phyloP scores from a whole-genome alignment of 2,113 vertebrate species.

The Dasyurus viverrinus region DNA sequence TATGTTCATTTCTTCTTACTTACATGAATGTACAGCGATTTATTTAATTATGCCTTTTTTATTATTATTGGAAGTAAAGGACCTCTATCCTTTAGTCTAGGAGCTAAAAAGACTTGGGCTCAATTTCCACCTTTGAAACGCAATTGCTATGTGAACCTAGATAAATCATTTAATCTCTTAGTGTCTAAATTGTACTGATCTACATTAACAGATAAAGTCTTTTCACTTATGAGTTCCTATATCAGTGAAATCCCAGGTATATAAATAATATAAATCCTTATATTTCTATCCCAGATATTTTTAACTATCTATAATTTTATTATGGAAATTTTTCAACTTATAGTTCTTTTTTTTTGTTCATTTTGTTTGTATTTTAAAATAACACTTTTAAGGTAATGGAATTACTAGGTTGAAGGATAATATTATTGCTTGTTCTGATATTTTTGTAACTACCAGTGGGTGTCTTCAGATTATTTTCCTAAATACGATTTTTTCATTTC shows the following conservation, averaged over 20 bases:
- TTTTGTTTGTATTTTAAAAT: neutral
- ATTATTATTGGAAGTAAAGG: neutral
- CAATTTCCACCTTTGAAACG: neutral
- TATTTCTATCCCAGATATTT: neutral
- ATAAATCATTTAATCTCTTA: neutral
- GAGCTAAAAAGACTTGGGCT: neutral
- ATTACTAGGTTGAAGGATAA: neutral
- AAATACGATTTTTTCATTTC: constrained; percentile 13
- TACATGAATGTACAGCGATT: neutral
- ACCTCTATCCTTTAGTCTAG: neutral
- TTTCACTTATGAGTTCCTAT: neutral
- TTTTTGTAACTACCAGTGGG: neutral
- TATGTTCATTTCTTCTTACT: neutral
- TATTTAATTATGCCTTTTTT: neutral
- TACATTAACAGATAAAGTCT: neutral
- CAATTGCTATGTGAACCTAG: neutral
- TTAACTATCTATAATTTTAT: neutral
- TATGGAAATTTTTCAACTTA: neutral
- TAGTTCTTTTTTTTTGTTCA: neutral
- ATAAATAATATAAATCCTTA: neutral
- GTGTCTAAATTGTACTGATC: neutral
- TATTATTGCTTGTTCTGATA: neutral
- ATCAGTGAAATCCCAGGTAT: neutral
- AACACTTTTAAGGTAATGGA: neutral
- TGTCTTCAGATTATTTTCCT: neutral